Base-by-base conservation (phyloP, 1,140 invertebrate genomes). In the Platyura marginata region DNA sequence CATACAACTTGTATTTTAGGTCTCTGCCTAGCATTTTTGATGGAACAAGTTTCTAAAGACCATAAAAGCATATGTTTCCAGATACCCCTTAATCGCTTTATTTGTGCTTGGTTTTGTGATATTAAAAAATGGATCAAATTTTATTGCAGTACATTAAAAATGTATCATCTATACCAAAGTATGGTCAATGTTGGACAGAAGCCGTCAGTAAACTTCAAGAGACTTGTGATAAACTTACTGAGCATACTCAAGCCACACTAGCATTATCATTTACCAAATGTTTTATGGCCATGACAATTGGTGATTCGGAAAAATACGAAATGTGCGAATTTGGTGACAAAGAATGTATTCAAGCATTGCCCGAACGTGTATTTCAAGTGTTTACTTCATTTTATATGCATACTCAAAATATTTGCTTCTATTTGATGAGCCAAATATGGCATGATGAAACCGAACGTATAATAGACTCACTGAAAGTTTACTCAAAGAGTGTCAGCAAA, bases 371-470 rank as follows among this genome's bases (percentile, higher is more conserved):
- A 13, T 72, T 76, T 45, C 59, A 61, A 45, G 71, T 70, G 8
- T 77, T 75, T 45, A 70, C 72, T 29, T 69, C 74, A 49, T 80
- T 79, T 52, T 81, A 78, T 50, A 74, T 74, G 11, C 75, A 80
- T 44, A 70, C 75, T 2, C 72, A 73, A 45, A 74, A 75, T 47
- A 77, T 80, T 35, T 81, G 78, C 52, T 77, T 69, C 51, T 80
- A 72, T 54, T 51, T 81, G 25, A 65, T 70, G 53, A 68, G 68
- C 22, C 72, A 78, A 57, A 52, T 72, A 23, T 80, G 78, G 77
- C 73, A 78, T 45, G 60, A 70, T 46, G 63, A 70, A 44, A 76
- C 75, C 22, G 65, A 75, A 21, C 62, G 64, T 13, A 70, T 69
- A 1, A 68, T 76, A 16, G 54, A 61, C 44, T 46, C 53, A 63